Conservation (phyloP, 2,888 invertebrate species). For the Eurytoma adleriae region DNA sequence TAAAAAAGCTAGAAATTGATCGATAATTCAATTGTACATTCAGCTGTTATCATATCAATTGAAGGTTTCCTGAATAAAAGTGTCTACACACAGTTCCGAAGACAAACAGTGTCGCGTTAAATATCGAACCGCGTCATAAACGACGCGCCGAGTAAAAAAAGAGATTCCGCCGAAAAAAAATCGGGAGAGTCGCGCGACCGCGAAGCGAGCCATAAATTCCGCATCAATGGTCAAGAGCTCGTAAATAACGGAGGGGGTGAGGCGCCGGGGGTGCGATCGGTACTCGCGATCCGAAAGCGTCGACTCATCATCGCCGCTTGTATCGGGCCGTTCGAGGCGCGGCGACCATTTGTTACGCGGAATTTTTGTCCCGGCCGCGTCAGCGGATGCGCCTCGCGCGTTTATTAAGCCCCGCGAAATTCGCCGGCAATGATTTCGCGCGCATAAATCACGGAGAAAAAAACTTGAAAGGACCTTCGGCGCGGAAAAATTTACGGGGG, state of each 20-base stretch:
- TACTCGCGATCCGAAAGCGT: conserved; percentile 37
- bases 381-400: conserved; percentile 16
- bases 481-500: conserved; percentile 13
- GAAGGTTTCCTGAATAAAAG: no score
- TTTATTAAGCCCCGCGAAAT: conserved; percentile 9
- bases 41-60: no score
- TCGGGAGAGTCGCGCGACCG: background rate
- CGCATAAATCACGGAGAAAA: background rate
- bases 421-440: conserved; percentile 1
- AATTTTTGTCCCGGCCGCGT: conserved; percentile 39
- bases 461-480: background rate
- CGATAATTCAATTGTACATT: no score
- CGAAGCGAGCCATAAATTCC: conserved; percentile 21
- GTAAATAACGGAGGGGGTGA: conserved; percentile 25
- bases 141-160: background rate
- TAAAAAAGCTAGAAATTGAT: no score
- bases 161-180: background rate
- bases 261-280: background rate
- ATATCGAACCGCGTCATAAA: no score
- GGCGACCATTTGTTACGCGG: conserved; percentile 34
- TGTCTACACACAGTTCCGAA: no score
- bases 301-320: conserved; percentile 47
- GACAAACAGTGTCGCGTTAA: background rate
- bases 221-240: conserved; percentile 27
- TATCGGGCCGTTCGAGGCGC: conserved; percentile 22